Evolutionary conservation across 2,888 invertebrate species (phyloP).

Genomic region (Apamea crenata): DNA sequence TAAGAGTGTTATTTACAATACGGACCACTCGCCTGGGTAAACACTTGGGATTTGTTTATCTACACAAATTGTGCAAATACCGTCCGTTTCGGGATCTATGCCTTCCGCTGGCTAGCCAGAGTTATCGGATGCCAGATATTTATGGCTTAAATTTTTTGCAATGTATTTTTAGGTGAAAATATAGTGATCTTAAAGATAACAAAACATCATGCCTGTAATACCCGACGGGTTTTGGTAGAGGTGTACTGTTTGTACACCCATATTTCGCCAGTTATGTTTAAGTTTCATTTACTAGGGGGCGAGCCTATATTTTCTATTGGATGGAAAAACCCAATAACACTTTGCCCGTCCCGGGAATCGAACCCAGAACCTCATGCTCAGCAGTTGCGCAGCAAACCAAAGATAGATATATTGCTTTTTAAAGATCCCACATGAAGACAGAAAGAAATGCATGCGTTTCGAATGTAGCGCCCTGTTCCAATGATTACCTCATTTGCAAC

Average conservation of each 20-base stretch:
- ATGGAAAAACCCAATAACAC: no score
- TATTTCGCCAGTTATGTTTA: no score
- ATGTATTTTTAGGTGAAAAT: background rate
- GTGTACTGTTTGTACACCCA: no score
- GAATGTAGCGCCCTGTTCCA: background rate
- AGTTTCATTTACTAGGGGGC: no score
- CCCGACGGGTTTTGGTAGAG: no score
- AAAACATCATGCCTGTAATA: no score
- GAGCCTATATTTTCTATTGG: no score
- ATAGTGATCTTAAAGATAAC: background rate
- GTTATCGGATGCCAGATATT: background rate
- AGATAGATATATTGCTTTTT: background rate
- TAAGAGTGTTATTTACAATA: slow-evolving; percentile 27
- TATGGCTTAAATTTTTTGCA: background rate
- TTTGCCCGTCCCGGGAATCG: no score
- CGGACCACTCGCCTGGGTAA: slow-evolving; percentile 15
- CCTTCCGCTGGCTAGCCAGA: slow-evolving; percentile 11
- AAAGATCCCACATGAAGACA: background rate
- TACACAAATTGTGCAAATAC: slow-evolving; percentile 28
- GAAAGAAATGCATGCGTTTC: background rate
- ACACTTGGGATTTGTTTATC: slow-evolving; percentile 30
- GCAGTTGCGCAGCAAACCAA: no score
- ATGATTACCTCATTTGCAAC: background rate
- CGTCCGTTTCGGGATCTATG: background rate
- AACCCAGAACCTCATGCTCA: no score